Base-by-base conservation (phyloP, 2,797 vertebrate genomes). In the Argyrosomus regius region DNA sequence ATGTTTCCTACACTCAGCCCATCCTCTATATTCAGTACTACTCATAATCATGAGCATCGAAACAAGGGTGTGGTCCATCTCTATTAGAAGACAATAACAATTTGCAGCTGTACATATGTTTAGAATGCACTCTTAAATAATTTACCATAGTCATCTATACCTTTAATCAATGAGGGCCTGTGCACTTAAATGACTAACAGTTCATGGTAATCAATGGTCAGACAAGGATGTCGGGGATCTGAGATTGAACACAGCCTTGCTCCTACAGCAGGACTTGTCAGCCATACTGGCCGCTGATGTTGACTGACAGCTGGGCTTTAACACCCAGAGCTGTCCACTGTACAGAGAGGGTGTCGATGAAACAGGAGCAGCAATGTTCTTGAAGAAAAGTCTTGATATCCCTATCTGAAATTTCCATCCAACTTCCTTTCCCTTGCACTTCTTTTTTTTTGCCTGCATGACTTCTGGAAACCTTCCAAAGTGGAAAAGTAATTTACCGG, bases 381-480 rank as follows among this genome's bases (percentile, higher is more conserved):
- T 6, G 16, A 67, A 65, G 52, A 72, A 39, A 81, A 64, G 24
- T 67, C 58, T 49, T 50, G 17, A 74, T 70, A 60, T 28, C 28
- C 26, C 57, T 20, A 9, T 87, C 59, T 68, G 66, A 75, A 69
- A 66, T 57, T 70, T 43, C 39, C 31, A 41, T 80, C 63, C 64
- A n/a, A 67, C 64, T 62, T 62, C 61, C 63, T 22, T 50, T 78
- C 63, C 18, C 11, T 39, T 58, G 41, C 1, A 1, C 20, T 43
- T 35, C 5, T 11, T 45, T 49, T 9, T 50, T 28, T 31, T n/a
- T 6, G 18, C n/a, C 49, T 28, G 18, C 10, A 24, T 5, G 16
- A 62, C 17, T 69, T 20, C 56, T 89, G 87, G 82, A 88, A 82
- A 71, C 2, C 31, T 6, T 86, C 86, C 88, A 89, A 54, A 59